Base-by-base conservation (phyloP, 2,888 invertebrate species). In the Agapostemon virescens region DNA sequence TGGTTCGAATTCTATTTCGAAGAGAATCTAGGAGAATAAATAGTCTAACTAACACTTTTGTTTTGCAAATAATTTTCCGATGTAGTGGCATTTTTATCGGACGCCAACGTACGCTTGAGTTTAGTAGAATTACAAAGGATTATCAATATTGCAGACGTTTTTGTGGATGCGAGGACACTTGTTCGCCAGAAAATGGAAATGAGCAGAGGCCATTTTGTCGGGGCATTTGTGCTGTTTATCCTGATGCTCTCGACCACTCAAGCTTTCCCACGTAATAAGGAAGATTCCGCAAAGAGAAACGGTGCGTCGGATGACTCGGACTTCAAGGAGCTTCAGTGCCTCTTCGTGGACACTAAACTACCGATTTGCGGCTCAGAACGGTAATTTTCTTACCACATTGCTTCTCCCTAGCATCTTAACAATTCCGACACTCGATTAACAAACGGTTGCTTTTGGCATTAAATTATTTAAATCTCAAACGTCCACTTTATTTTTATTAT, bases 261-360 rank as follows among this genome's bases (percentile, higher is more conserved):
- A 71, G 69, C 80, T 40, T 40, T 79, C 45, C 61, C 64, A 6
- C 52, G 58, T 58, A 52, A 42, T 66, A 64, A 64, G 49, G 77
- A 66, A 71, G 69, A 40, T 71, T 68, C 69, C 26, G 64, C n/a
- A 4, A 71, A 64, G 38, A 82, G 76, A 71, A 78, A 74, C 69
- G 82, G 52, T 66, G 61, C 55, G 55, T 40, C 82, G 52, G 55
- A 5, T 61, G 38, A 61, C 55, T 67, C 55, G 42, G 9, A 58
- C 1, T 9, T 64, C n/a, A 26, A 58, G 20, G 64, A 69, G n/a
- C 67, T 85, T 66, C 68, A 80, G 0, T 90, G 90, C 61, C 82
- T 90, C n/a, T 87, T 88, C 67, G 68, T 86, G 1, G 69, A 87
- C 23, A 74, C 82, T 7, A 77, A 87, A 70, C 76, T 90, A 23